Percentiles rank a stretch among this genome's conserved stretches.
These are phyloP conservation scores for Hofmannophila pseudospretella DNA, from an alignment of 2,888 invertebrate genomes.

Conservation along the genomic window DNA sequence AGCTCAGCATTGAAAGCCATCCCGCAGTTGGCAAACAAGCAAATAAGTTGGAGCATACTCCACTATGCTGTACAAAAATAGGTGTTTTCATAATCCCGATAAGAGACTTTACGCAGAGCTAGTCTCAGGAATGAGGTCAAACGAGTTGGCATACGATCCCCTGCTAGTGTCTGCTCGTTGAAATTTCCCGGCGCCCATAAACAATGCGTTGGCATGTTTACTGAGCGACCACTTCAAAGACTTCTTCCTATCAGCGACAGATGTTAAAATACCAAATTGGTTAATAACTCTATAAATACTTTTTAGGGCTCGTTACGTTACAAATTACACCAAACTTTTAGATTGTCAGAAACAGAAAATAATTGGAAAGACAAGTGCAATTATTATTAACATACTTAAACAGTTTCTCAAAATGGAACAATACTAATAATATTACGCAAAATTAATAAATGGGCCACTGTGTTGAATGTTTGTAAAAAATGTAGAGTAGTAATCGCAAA, in stretches of 20 bases:
- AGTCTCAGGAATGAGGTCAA: constrained; percentile 68
- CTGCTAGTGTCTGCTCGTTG: constrained; percentile 34
- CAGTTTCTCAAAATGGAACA: too few relatives aligned
- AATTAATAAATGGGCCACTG: constrained; percentile 6
- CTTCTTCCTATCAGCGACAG: constrained; percentile 4
- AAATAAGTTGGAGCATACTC: constrained; percentile 54
- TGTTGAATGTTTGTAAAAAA: constrained; percentile 11
- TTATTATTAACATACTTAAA: too few relatives aligned
- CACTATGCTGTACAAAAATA: constrained; percentile 63
- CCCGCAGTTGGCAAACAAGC: constrained; percentile 66
- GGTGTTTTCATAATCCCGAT: constrained; percentile 70
- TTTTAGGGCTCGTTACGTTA: too few relatives aligned
- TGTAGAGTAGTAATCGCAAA: constrained; percentile 18
- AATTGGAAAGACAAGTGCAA: too few relatives aligned
- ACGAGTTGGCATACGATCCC: constrained; percentile 64
- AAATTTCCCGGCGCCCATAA: constrained; percentile 52
- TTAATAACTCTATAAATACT: too few relatives aligned
- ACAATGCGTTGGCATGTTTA: constrained; percentile 46
- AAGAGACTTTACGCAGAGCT: constrained; percentile 70
- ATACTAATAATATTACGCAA: constrained; percentile 7
- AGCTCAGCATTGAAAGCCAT: constrained; percentile 43
- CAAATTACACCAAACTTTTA: too few relatives aligned
- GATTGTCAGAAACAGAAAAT: too few relatives aligned
- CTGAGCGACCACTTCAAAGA: constrained; percentile 20
- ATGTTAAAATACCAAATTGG: constrained; percentile 5